Percentiles rank a stretch among this genome's conserved stretches.
Evolutionary conservation across 2,797 vertebrate species (phyloP).

Genomic region (Chrysocyon brachyurus): DNA sequence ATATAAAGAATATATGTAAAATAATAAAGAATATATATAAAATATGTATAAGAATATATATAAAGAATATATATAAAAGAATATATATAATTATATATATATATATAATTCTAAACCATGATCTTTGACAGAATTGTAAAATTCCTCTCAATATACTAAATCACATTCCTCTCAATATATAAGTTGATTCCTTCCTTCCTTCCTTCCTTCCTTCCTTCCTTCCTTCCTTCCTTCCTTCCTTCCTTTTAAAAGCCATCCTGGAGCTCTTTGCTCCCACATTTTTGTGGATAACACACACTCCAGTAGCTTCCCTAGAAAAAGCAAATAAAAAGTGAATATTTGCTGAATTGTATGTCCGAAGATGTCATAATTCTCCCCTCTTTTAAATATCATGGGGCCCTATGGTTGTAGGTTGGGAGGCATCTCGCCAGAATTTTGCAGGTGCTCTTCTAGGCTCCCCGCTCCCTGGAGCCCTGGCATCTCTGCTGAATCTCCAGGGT

Average conservation of each 20-base stretch:
- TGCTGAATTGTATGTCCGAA: background rate
- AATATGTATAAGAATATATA: too few relatives aligned
- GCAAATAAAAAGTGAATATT: background rate
- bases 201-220: too few relatives aligned
- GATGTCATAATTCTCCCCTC: background rate
- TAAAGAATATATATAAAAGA: too few relatives aligned
- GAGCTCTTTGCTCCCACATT: background rate
- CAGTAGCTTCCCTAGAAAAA: background rate
- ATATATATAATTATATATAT: too few relatives aligned
- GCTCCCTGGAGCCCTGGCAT: accelerated
- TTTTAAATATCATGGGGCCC: background rate
- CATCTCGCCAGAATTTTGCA: background rate
- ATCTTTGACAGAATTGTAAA: background rate
- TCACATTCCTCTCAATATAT: background rate
- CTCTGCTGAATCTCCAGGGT: background rate
- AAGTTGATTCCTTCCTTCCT: background rate
- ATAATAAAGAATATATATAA: too few relatives aligned
- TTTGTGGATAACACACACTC: background rate
- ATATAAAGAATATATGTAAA: too few relatives aligned
- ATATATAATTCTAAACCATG: background rate
- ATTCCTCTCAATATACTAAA: background rate
- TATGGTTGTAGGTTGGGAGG: background rate
- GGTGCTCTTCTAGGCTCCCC: background rate
- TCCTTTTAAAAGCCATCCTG: background rate
- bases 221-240: background rate